Conservation (phyloP, 1,140 invertebrate genomes). For the Anoplophora glabripennis region DNA sequence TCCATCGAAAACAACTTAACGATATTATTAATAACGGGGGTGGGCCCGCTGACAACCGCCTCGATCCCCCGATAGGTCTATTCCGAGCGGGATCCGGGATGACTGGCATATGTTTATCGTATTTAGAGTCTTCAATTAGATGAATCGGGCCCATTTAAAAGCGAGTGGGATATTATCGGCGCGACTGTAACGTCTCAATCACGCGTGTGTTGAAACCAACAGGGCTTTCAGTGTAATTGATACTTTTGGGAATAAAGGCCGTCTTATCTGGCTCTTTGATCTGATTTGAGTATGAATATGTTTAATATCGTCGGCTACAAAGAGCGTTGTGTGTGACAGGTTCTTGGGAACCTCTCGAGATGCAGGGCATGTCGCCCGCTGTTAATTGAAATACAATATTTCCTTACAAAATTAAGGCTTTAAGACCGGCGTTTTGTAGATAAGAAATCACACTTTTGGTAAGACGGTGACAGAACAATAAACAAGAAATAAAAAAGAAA, state of each 20-base stretch:
- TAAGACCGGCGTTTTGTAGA: too few species aligned
- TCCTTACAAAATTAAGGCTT: too few species aligned
- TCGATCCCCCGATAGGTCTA: background rate
- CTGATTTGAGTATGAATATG: slow-evolving; percentile 4
- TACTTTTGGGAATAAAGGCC: background rate
- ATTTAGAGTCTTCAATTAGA: slow-evolving; percentile 11
- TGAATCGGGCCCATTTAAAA: slow-evolving; percentile 6
- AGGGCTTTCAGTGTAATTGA: slow-evolving; percentile 6
- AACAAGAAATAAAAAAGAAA: too few species aligned
- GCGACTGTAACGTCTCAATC: background rate
- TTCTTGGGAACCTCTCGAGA: background rate
- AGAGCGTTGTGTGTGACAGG: background rate
- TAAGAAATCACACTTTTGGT: too few species aligned
- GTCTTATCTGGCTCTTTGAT: slow-evolving; percentile 1
- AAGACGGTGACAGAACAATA: too few species aligned
- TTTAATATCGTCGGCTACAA: background rate
- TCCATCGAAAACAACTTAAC: background rate
- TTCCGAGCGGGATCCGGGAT: background rate
- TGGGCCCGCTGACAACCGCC: slow-evolving; percentile 4
- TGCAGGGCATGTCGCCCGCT: too few species aligned
- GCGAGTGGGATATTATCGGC: background rate
- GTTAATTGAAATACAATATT: too few species aligned
- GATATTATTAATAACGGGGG: slow-evolving; percentile 13
- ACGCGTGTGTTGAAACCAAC: background rate
- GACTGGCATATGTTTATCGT: slow-evolving; percentile 12